Evolutionary conservation across 2,797 vertebrate species (phyloP), one percentile per base, ranked within the genome.

Genomic region (Fistularia tabacaria): DNA sequence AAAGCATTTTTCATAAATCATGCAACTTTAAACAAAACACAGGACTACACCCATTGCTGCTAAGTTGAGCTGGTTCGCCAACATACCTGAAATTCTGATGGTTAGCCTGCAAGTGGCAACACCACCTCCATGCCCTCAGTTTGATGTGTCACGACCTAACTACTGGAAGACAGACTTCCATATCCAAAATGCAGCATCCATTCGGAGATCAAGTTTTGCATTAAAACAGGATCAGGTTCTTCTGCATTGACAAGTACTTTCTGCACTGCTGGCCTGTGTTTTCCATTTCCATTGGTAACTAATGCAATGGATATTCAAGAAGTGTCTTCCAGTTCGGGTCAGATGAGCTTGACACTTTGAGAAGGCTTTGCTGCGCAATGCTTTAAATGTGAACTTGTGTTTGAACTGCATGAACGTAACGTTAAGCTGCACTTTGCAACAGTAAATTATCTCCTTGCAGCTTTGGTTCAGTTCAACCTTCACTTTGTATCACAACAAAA

Each of bases 41-140:
- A 62, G 46, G 14, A 77, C 74, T 64, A 80, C 85, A 80, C 85
- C 83, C 82, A 60, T 69, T 59, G 52, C 49, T 36, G 54, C 60
- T 66, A 46, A 59, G 60, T 46, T 52, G 71, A 87, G 76, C 89
- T 82, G 84, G 90, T 91, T 88, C 59, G 71, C 73, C 88, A 62
- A 74, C 87, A 90, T 90, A 88, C 86, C 87, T 81, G 54, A 84
- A 72, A 88, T 87, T 71, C 74, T 83, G 61, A 63, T 66, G 62
- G 71, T 58, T 58, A 10, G 38, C 40, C 65, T 85, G 71, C 82
- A 68, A 85, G 85, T 85, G 83, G 71, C 49, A 85, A 86, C 86
- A 79, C 69, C 69, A 25, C 79, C 56, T 69, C 72, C 72, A 59
- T 81, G 62, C 71, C 82, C 66, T 77, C 64, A 13, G 10, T 53